Evolutionary conservation across 1,140 invertebrate species (phyloP), one percentile per base, ranked within the genome.

Genomic region (Aleiodes sp.): DNA sequence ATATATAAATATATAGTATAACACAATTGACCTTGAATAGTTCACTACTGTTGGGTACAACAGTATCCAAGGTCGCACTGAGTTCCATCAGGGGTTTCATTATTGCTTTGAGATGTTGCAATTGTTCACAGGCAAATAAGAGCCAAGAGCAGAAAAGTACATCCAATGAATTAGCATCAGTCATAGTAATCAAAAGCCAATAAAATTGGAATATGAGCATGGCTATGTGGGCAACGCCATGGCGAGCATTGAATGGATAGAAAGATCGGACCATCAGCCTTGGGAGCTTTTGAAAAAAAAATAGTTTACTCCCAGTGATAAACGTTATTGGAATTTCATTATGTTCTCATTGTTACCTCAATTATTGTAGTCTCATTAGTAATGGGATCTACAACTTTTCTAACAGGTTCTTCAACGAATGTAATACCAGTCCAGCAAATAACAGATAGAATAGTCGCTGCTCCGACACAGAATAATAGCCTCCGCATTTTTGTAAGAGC

Each of bases 1-100:
- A n/a, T n/a, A n/a, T n/a, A n/a, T n/a, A 8, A 8, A 8, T 33
- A 1, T 1, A 8, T 33, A 8, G 12, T 33, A 33, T 8, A 33
- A 33, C 12, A 8, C 1, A 56, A 56, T 12, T 21, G 43, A 85
- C 84, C 77, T 86, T 86, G 77, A 95, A 95, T 8, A 94, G 83
- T 37, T 94, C 92, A 3, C 91, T 90, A 31, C 92, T 93, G 77
- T 94, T 92, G 0, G 92, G 93, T 14, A 93, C 88, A 72, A 93
- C 92, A 0, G 92, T 93, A 73, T 94, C 93, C 70, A 94, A 80
- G 0, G 92, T 90, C 1, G 93, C 92, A 14, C 92, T 94, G 0
- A 94, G 87, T 75, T 95, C 93, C 91, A 95, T 94, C 21, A 95
- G 79, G 0, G 93, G 93, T 72, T 93, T 93, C 91, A 95, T 91